Conservation (phyloP, 2,113 vertebrate genomes). For the Cololabis saira region DNA sequence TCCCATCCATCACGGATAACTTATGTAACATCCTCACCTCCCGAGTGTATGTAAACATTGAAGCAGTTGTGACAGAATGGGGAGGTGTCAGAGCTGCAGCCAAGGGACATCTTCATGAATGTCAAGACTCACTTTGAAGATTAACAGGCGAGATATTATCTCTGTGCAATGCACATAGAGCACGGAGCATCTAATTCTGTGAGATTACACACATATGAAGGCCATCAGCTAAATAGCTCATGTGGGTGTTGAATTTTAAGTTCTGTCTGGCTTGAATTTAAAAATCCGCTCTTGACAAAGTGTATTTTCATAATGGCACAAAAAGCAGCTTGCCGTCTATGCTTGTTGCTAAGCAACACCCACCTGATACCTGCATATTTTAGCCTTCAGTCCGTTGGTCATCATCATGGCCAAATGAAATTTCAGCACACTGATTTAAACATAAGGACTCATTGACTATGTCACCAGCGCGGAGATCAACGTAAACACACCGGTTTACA, state of each 20-base stretch:
- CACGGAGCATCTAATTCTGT: constrained; percentile 21
- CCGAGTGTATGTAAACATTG: constrained; percentile 15
- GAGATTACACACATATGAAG: constrained; percentile 17
- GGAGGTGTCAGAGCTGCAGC: constrained; percentile 16
- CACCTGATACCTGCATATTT: constrained; percentile 31
- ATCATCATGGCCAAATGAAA: constrained; percentile 9
- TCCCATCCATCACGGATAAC: constrained; percentile 35
- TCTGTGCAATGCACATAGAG: constrained; percentile 25
- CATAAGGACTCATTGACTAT: background rate
- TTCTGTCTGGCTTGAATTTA: constrained; percentile 1
- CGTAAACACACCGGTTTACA: constrained; percentile 16
- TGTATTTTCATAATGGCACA: constrained; percentile 9
- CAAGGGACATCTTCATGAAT: constrained; percentile 53
- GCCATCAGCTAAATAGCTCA: constrained; percentile 17
- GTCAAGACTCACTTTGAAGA: constrained; percentile 73
- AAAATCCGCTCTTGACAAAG: constrained; percentile 6
- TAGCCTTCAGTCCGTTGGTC: background rate
- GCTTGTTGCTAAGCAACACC: constrained; percentile 70
- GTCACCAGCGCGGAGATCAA: constrained; percentile 1
- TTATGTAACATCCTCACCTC: constrained; percentile 49
- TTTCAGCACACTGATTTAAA: constrained; percentile 1
- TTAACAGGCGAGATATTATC: constrained; percentile 60
- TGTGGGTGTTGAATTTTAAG: constrained; percentile 20
- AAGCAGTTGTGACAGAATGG: constrained; percentile 8
- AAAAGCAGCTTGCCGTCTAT: constrained; percentile 10